These are phyloP conservation scores for Glomeris marginata DNA, from an alignment of 2,888 invertebrate species.

Conservation along the genomic window DNA sequence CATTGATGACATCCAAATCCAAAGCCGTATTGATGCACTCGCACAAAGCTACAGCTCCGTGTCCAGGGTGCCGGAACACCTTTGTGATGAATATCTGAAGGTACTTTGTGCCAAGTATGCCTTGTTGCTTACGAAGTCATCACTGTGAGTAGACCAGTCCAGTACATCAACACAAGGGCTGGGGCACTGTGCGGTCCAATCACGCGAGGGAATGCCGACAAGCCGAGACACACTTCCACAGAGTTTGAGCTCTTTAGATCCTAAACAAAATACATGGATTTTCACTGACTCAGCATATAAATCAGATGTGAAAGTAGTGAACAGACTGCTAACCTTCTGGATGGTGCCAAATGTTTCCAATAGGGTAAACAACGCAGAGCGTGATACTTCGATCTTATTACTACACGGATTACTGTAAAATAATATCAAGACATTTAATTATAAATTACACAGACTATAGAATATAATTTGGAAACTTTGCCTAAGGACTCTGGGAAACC, in stretches of 20 bases:
- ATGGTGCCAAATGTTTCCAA: too few relatives aligned
- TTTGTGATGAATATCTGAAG: slow-evolving; percentile 25
- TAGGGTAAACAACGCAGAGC: too few relatives aligned
- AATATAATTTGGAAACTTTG: too few relatives aligned
- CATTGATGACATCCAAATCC: slow-evolving; percentile 19
- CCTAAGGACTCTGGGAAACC: too few relatives aligned
- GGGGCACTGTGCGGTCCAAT: slow-evolving; percentile 24
- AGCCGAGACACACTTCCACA: slow-evolving; percentile 23
- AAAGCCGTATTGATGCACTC: slow-evolving; percentile 26
- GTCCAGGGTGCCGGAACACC: slow-evolving; percentile 29
- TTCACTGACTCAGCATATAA: too few relatives aligned
- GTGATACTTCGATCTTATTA: too few relatives aligned
- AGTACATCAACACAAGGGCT: slow-evolving; percentile 24
- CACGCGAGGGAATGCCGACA: slow-evolving; percentile 24
- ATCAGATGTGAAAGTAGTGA: too few relatives aligned
- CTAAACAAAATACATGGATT: too few relatives aligned
- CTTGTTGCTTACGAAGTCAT: slow-evolving; percentile 27
- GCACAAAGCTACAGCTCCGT: slow-evolving; percentile 25
- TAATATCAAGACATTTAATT: too few relatives aligned
- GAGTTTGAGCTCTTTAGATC: slow-evolving; percentile 26
- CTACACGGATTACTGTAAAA: too few relatives aligned
- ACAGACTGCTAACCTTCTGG: too few relatives aligned
- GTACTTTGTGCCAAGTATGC: slow-evolving; percentile 24
- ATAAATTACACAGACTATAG: too few relatives aligned
- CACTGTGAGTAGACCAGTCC: slow-evolving; percentile 25